Evolutionary conservation across 1,140 invertebrate genomes (phyloP), one percentile per base, ranked within the genome.

Genomic region (Drosophila rhopaloa): DNA sequence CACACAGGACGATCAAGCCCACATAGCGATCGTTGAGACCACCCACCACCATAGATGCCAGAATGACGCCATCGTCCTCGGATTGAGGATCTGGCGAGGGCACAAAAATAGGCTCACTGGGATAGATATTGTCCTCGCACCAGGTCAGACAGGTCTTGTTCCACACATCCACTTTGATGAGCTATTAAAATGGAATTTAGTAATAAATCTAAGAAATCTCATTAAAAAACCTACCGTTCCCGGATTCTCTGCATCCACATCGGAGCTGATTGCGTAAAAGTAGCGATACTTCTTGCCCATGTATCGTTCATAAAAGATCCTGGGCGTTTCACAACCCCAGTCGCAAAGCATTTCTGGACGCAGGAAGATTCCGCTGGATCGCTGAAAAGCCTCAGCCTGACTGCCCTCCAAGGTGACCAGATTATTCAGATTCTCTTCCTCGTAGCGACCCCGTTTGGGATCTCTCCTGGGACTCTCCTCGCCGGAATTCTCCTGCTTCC

Each of bases 101-200:
- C 10, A 98, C 95, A 92, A 98, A 98, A 60, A 98, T 95, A 0
- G 97, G 97, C 92, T 98, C 97, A 81, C 97, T 97, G 1, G 97
- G 96, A 91, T 96, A 97, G 56, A 95, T 94, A 60, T 96, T 94
- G 2, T 92, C 88, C 84, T 97, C 96, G 57, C 94, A 94, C 96
- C 96, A 98, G 1, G 94, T 95, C 71, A 94, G 93, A n/a, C 89
- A 93, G 1, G 94, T 95, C 76, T 96, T 96, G 1, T 84, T 94
- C 40, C 93, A 59, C 0, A 94, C 94, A 82, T 97, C 96, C n/a
- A 97, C 96, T 93, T 97, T 97, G 6, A 97, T 96, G 1, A 97
- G 91, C 96, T 97, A 29, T 37, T 14, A 19, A 13, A 38, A 47
- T 16, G 61, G 4, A 0, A 55, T 27, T 14, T 50, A 0, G 4